Evolutionary conservation across 2,113 vertebrate genomes (phyloP).

Genomic region (Takifugu bimaculatus): DNA sequence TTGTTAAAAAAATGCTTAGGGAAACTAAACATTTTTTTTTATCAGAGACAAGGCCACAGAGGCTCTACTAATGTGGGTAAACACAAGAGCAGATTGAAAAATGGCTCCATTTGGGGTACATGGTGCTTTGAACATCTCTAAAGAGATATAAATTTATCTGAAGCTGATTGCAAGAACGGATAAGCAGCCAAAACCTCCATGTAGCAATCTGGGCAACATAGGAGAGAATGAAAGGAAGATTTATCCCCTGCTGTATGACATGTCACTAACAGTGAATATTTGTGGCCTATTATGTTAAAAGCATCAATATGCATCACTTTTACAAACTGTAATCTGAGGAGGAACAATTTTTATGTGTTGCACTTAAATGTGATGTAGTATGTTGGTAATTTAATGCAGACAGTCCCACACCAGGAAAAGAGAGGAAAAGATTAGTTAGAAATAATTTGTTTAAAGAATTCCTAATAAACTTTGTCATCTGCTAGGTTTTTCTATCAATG

Average conservation of each 20-base stretch:
- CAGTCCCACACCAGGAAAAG: conserved; percentile 39
- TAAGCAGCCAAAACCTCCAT: conserved; percentile 39
- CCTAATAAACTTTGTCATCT: conserved; percentile 34
- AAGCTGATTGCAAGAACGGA: conserved; percentile 56
- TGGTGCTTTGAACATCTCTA: conserved; percentile 28
- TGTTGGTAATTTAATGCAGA: conserved; percentile 49
- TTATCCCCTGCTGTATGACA: conserved; percentile 27
- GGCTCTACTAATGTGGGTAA: conserved; percentile 16
- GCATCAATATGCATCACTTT: conserved; percentile 22
- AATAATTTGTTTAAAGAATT: conserved; percentile 47
- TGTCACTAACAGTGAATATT: conserved; percentile 25
- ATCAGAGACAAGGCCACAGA: not conserved
- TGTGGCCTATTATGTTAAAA: conserved; percentile 30
- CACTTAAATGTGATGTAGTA: conserved; percentile 53
- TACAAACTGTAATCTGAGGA: conserved; percentile 41
- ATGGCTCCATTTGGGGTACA: conserved; percentile 43
- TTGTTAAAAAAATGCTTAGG: not conserved
- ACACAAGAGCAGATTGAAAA: conserved; percentile 22
- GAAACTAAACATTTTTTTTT: too few relatives aligned
- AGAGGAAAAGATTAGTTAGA: conserved; percentile 44
- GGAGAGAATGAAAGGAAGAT: conserved; percentile 6
- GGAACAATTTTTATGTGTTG: conserved; percentile 39
- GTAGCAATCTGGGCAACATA: conserved; percentile 9
- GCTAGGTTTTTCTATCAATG: conserved; percentile 20
- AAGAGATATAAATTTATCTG: conserved; percentile 36